Evolutionary conservation across 2,888 invertebrate species (phyloP).

Genomic region (Microdon myrmicae): DNA sequence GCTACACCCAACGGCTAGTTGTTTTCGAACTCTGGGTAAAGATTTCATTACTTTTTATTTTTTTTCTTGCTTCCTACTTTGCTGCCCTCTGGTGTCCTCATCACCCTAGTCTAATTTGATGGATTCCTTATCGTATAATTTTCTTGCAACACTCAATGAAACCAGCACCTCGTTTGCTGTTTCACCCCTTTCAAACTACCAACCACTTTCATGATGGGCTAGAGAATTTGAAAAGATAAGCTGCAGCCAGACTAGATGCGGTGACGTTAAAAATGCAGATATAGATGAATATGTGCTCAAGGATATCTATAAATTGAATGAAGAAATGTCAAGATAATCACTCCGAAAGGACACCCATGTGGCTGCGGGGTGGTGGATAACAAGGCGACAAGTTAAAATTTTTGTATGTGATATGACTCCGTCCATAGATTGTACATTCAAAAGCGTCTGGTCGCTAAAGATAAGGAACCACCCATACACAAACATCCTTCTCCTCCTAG

Average conservation of each 20-base stretch:
- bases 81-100: constrained; percentile 21
- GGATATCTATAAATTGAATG: constrained; percentile 48
- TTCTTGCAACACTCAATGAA: constrained; percentile 21
- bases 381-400: constrained; percentile 43
- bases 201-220: constrained; percentile 26
- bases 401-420: constrained; percentile 46
- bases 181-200: constrained; percentile 32
- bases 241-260: constrained; percentile 7
- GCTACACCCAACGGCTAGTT: too few relatives aligned
- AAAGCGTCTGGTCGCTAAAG: constrained; percentile 67
- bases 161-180: neutral
- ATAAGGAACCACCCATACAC: constrained; percentile 59
- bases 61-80: too few relatives aligned
- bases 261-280: constrained; percentile 43
- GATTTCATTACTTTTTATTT: constrained; percentile 9
- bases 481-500: too few relatives aligned
- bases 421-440: constrained; percentile 54
- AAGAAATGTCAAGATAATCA: constrained; percentile 36
- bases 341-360: neutral
- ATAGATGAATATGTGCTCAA: constrained; percentile 41
- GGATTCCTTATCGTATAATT: constrained; percentile 41
- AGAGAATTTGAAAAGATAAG: constrained; percentile 31
- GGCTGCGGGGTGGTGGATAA: neutral
- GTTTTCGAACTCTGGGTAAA: too few relatives aligned
- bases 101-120: constrained; percentile 41